Conservation (phyloP, 2,888 invertebrate species). For the Oligia latruncula region DNA sequence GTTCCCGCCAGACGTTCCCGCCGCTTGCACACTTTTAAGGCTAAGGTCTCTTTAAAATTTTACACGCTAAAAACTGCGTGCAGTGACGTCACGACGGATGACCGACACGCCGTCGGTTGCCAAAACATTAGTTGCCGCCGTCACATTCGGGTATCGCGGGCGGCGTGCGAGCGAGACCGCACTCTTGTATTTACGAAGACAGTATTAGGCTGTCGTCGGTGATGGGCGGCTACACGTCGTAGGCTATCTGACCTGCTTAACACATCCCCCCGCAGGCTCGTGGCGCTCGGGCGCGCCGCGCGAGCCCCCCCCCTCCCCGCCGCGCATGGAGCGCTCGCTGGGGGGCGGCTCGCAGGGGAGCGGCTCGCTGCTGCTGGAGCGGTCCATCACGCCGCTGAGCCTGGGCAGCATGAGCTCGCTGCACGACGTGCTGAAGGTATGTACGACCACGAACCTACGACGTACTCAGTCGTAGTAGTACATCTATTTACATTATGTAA, state of each 20-base stretch:
- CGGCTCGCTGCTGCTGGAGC: slow-evolving; percentile 91
- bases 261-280: slow-evolving; percentile 73
- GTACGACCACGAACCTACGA: not conserved
- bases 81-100: not conserved
- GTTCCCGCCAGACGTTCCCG: too few relatives aligned
- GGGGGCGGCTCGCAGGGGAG: slow-evolving; percentile 94
- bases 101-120: not conserved
- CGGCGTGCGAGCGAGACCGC: too few relatives aligned
- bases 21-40: too few relatives aligned
- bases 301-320: slow-evolving; percentile 81
- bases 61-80: not conserved
- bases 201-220: not conserved
- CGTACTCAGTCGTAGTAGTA: not conserved
- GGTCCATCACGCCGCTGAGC: slow-evolving; percentile 92
- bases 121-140: too few relatives aligned
- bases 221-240: too few relatives aligned
- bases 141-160: too few relatives aligned
- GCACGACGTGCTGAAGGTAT: slow-evolving; percentile 93
- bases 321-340: slow-evolving; percentile 86
- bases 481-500: too few relatives aligned
- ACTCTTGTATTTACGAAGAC: not conserved
- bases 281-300: slow-evolving; percentile 78
- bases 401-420: slow-evolving; percentile 94
- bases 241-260: too few relatives aligned
- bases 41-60: too few relatives aligned